Evolutionary conservation across 2,888 invertebrate species (phyloP).

Genomic region (Caenorhabditis sp.): DNA sequence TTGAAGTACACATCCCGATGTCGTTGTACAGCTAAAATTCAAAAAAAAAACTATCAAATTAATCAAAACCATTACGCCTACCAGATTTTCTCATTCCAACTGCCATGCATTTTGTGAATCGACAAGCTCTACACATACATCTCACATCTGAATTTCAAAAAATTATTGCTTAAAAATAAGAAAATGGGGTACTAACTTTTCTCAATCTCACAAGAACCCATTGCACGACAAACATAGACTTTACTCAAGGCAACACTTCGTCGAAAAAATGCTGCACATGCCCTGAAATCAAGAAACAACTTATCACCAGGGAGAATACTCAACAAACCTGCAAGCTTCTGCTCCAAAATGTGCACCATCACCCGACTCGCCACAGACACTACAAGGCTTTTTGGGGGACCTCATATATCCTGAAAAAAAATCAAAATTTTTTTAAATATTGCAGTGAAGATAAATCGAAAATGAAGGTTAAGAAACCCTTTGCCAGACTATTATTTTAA

Average conservation of each 20-base stretch:
- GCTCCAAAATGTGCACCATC: constrained; percentile 56
- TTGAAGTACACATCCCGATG: constrained; percentile 31
- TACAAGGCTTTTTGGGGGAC: constrained; percentile 29
- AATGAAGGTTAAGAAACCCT: too few relatives aligned
- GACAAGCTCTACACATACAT: constrained; percentile 67
- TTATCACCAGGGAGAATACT: too few relatives aligned
- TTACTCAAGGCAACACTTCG: constrained; percentile 63
- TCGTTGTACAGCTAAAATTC: constrained; percentile 50
- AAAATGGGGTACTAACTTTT: too few relatives aligned
- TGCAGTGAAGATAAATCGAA: too few relatives aligned
- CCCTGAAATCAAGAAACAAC: too few relatives aligned
- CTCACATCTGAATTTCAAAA: constrained; percentile 50
- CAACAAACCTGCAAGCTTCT: constrained; percentile 43
- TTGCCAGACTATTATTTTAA: too few relatives aligned
- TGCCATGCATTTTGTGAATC: constrained; percentile 59
- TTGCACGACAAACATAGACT: constrained; percentile 57
- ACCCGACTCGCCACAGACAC: constrained; percentile 47
- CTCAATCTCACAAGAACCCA: constrained; percentile 54
- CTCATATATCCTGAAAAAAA: constrained; percentile 3
- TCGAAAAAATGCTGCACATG: constrained; percentile 67
- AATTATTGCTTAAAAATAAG: too few relatives aligned
- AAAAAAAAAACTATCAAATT: too few relatives aligned
- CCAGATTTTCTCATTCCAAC: constrained; percentile 67
- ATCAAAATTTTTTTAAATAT: too few relatives aligned
- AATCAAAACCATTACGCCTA: constrained; percentile 19